Conservation (phyloP, 2,888 invertebrate species). For the Drosophila setosimentum region DNA sequence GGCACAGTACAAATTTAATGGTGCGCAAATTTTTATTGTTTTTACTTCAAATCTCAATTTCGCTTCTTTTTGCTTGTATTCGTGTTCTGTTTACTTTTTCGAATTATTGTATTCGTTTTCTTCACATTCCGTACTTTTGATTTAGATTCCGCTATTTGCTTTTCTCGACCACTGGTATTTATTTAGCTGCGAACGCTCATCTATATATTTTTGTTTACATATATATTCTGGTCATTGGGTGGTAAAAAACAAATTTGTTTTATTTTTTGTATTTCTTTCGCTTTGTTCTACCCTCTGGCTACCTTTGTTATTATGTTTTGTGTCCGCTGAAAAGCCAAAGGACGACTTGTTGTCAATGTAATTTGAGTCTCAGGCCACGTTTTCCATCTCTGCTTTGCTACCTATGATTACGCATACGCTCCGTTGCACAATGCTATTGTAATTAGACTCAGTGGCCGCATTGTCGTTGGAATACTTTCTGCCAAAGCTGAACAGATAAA, state of each 20-base stretch:
- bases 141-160: conserved; percentile 61
- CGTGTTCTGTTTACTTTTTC: conserved; percentile 49
- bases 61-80: conserved; percentile 38
- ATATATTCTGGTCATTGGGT: conserved; percentile 12
- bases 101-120: conserved; percentile 49
- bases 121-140: conserved; percentile 64
- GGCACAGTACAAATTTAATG: conserved; percentile 74
- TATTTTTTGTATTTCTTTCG: conserved; percentile 5
- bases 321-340: conserved; percentile 26
- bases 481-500: conserved; percentile 32
- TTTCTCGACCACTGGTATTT: conserved; percentile 37
- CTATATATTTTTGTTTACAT: conserved; percentile 12
- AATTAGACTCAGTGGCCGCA: conserved; percentile 69
- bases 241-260: neutral
- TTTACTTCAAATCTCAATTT: conserved; percentile 31
- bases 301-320: conserved; percentile 36
- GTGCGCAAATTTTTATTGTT: conserved; percentile 76
- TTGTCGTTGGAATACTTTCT: conserved; percentile 48
- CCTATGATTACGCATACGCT: conserved; percentile 70
- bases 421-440: conserved; percentile 64
- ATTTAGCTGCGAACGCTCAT: conserved; percentile 37
- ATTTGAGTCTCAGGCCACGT: conserved; percentile 55
- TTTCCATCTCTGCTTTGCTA: conserved; percentile 24
- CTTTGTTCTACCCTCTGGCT: conserved; percentile 30
- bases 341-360: conserved; percentile 62